These are phyloP conservation scores for Agrochola macilenta DNA, from an alignment of 2,888 invertebrate genomes.

Conservation along the genomic window DNA sequence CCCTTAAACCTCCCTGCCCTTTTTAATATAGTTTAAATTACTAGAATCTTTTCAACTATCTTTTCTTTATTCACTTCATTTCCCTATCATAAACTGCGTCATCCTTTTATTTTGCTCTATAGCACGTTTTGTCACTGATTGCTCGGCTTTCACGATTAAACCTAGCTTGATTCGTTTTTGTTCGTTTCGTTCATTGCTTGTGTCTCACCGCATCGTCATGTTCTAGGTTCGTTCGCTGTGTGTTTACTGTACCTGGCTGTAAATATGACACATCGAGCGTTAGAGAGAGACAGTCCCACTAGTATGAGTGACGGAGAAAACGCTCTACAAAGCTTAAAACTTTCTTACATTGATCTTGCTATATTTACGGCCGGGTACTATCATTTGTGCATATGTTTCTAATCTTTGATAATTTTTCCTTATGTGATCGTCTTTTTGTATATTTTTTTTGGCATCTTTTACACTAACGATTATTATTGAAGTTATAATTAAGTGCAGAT, in stretches of 20 bases:
- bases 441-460: constrained; percentile 42
- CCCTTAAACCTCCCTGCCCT: not conserved
- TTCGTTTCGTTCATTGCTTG: constrained; percentile 69
- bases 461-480: constrained; percentile 6
- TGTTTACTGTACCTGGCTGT: constrained; percentile 23
- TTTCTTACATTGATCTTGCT: not conserved
- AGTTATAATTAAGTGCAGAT: not conserved
- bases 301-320: not conserved
- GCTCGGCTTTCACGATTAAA: constrained; percentile 71
- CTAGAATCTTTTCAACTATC: constrained; percentile 24
- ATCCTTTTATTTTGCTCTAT: constrained; percentile 62
- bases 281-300: not conserved
- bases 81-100: constrained; percentile 66
- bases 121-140: constrained; percentile 72
- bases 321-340: too few relatives aligned
- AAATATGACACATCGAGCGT: not conserved
- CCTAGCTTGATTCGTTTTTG: constrained; percentile 61
- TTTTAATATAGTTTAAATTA: constrained; percentile 14
- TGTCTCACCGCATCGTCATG: constrained; percentile 56
- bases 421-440: constrained; percentile 63
- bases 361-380: constrained; percentile 10
- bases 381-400: constrained; percentile 51
- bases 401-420: constrained; percentile 31
- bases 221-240: constrained; percentile 56
- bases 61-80: constrained; percentile 46